phyloP scores from a whole-genome alignment of 2,113 vertebrate genomes.

The Climacteris rufus region DNA sequence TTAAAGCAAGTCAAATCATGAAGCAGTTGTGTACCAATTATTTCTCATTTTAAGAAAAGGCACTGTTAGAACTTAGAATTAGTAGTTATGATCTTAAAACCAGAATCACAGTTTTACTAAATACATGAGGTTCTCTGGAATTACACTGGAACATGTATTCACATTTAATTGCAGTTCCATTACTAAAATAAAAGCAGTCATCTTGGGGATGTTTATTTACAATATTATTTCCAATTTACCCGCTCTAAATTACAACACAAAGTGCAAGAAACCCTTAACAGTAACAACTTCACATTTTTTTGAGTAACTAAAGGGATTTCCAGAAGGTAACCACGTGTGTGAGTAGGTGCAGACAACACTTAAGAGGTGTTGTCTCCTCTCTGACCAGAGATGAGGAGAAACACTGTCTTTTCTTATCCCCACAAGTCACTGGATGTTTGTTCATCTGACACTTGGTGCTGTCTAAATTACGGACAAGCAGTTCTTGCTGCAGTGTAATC shows the following conservation, averaged over 20 bases:
- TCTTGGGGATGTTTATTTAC: not conserved
- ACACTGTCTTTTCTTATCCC: not conserved
- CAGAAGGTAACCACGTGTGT: not conserved
- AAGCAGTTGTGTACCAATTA: not conserved
- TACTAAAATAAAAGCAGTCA: not conserved
- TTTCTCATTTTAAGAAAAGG: not conserved
- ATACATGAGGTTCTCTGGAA: not conserved
- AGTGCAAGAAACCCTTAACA: not conserved
- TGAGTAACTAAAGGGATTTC: not conserved
- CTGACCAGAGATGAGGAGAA: not conserved
- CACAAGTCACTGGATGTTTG: rapidly evolving
- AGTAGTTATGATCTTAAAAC: not conserved
- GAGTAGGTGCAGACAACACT: rapidly evolving
- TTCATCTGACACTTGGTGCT: not conserved
- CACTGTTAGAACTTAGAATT: not conserved
- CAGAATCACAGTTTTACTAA: not conserved
- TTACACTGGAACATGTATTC: not conserved
- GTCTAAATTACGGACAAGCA: not conserved
- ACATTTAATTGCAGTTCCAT: not conserved
- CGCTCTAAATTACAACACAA: not conserved
- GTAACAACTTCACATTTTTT: not conserved
- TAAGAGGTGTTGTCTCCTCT: not conserved
- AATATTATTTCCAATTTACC: not conserved
- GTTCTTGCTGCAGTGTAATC: not conserved
- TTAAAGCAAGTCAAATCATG: not conserved